These are phyloP conservation scores for Pachyramphus minor DNA, from an alignment of 2,113 vertebrate genomes.

Conservation along the genomic window DNA sequence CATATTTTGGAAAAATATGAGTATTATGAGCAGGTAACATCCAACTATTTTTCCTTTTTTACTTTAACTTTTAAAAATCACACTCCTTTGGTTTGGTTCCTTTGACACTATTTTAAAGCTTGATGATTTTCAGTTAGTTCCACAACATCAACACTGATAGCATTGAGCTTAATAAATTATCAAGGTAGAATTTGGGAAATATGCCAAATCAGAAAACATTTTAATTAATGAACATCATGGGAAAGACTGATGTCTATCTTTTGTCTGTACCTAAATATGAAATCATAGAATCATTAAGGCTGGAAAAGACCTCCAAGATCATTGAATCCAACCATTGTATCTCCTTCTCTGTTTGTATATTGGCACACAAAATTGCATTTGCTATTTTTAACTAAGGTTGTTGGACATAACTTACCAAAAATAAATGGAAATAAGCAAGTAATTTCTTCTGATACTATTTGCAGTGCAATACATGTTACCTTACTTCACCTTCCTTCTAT, in stretches of 20 bases:
- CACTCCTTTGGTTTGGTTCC: neutral
- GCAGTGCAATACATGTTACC: neutral
- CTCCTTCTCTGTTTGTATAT: neutral
- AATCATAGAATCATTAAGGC: neutral
- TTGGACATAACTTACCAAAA: neutral
- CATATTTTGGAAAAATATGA: neutral
- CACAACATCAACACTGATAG: neutral
- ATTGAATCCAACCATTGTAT: neutral
- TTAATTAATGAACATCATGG: neutral
- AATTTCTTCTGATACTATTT: neutral
- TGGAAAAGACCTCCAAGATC: neutral
- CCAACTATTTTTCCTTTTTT: neutral
- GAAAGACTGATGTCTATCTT: neutral
- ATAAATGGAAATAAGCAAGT: slow-evolving; percentile 19
- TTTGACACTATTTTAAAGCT: neutral
- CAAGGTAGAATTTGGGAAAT: neutral
- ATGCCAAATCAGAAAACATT: neutral
- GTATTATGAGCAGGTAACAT: neutral
- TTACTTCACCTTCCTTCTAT: neutral
- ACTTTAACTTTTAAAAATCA: neutral
- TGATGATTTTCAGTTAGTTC: neutral
- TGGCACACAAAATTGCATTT: neutral
- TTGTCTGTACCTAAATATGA: neutral
- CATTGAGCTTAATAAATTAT: neutral
- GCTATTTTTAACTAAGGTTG: neutral